These are phyloP conservation scores for Tortrix viridana DNA, from an alignment of 2,888 invertebrate genomes.

Conservation along the genomic window DNA sequence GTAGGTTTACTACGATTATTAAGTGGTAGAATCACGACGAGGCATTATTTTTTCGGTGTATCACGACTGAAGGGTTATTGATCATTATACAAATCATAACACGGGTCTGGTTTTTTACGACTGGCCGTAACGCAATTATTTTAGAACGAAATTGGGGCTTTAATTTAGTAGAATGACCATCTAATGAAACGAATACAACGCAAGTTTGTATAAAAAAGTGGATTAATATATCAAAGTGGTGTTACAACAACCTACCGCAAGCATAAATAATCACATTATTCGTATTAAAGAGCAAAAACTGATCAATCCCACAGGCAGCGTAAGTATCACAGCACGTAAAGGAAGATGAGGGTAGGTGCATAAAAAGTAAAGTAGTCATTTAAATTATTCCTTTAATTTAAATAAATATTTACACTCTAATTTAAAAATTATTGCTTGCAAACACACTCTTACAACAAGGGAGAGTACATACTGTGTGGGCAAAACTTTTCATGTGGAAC, in stretches of 20 bases:
- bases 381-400: too few species aligned
- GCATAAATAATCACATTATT: conserved; percentile 64
- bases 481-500: too few species aligned
- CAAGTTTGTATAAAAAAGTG: conserved; percentile 23
- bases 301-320: conserved; percentile 45
- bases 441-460: too few species aligned
- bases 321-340: conserved; percentile 58
- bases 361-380: too few species aligned
- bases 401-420: too few species aligned
- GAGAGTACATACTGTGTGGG: too few species aligned
- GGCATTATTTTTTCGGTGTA: conserved; percentile 67
- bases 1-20: conserved; percentile 72
- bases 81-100: conserved; percentile 77
- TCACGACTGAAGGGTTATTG: conserved; percentile 75
- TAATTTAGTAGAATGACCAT: conserved; percentile 48
- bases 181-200: conserved; percentile 30
- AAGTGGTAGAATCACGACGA: conserved; percentile 80
- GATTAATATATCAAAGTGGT: conserved; percentile 23
- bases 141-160: conserved; percentile 55
- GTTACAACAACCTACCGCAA: conserved; percentile 68
- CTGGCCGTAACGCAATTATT: conserved; percentile 61
- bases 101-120: conserved; percentile 60
- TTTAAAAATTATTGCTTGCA: too few species aligned
- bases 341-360: too few species aligned
- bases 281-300: conserved; percentile 52